These are phyloP conservation scores for Geopemphigus sp. DNA, from an alignment of 1,140 invertebrate species.

Conservation along the genomic window DNA sequence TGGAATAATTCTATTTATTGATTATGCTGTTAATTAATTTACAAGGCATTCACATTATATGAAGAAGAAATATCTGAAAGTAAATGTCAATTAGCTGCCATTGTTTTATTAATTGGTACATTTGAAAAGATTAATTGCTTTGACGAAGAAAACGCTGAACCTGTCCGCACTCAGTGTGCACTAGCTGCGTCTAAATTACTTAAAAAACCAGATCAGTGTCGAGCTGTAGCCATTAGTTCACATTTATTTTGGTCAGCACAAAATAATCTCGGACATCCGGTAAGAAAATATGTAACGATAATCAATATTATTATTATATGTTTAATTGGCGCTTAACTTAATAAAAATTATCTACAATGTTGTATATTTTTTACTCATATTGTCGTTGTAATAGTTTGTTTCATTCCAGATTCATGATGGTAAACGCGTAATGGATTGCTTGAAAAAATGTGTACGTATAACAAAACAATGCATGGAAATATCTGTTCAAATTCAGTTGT, in stretches of 20 bases:
- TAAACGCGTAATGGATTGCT: slow-evolving; percentile 86
- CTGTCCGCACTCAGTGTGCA: slow-evolving; percentile 90
- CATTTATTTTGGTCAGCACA: slow-evolving; percentile 97
- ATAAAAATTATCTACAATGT: too few species aligned
- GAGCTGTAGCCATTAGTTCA: slow-evolving; percentile 85
- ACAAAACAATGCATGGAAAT: slow-evolving; percentile 96
- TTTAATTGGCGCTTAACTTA: neutral
- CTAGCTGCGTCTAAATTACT: slow-evolving; percentile 91
- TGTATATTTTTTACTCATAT: neutral
- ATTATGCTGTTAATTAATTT: slow-evolving; percentile 48
- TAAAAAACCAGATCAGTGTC: slow-evolving; percentile 96
- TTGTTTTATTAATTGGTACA: slow-evolving; percentile 92
- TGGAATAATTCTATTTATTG: neutral
- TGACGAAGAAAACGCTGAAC: slow-evolving; percentile 95
- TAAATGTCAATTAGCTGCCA: slow-evolving; percentile 92
- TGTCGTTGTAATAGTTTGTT: slow-evolving; percentile 40
- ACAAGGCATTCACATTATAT: slow-evolving; percentile 92
- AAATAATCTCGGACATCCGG: slow-evolving; percentile 68
- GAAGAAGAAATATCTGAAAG: slow-evolving; percentile 99
- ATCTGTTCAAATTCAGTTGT: slow-evolving; percentile 93
- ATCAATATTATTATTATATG: too few species aligned
- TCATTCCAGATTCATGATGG: slow-evolving; percentile 78
- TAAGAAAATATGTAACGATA: slow-evolving; percentile 53
- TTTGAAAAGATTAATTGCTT: slow-evolving; percentile 93
- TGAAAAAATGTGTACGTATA: slow-evolving; percentile 93